phyloP scores from a whole-genome alignment of 2,888 invertebrate genomes.

The Ceriagrion tenellum region DNA sequence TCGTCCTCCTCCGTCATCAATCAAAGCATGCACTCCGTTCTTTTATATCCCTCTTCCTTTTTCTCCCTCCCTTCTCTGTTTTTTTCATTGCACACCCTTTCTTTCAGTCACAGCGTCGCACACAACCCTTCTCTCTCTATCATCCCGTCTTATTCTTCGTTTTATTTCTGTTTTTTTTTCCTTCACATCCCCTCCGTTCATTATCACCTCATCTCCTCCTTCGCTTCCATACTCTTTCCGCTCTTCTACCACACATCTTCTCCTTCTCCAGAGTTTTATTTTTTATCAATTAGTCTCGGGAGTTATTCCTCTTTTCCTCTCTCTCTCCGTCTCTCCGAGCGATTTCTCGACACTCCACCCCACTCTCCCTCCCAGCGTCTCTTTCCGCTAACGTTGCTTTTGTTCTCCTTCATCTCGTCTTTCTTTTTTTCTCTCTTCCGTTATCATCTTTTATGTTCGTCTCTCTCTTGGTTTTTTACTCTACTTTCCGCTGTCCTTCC shows the following conservation, averaged over 20 bases:
- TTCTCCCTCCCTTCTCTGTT: neutral
- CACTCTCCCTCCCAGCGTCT: too few species aligned
- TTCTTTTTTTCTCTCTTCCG: too few species aligned
- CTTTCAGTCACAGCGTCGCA: neutral
- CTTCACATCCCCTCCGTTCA: neutral
- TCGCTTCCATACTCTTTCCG: neutral
- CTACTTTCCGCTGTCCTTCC: neutral
- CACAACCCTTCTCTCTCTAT: neutral
- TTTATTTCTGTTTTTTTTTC: neutral
- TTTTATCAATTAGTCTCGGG: constrained; percentile 8
- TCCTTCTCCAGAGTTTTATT: neutral
- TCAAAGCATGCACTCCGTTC: neutral
- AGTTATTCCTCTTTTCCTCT: neutral
- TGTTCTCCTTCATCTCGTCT: neutral
- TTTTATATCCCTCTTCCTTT: neutral
- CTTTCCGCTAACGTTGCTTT: neutral
- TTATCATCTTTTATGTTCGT: neutral
- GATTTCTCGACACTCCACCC: too few species aligned
- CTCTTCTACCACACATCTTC: neutral
- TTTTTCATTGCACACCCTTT: neutral
- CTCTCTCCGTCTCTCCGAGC: neutral
- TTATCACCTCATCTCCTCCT: neutral
- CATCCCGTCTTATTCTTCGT: too few species aligned
- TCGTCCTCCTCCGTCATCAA: neutral
- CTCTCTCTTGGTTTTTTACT: too few species aligned